Conservation (phyloP, 2,797 vertebrate species). For the Neosilurus mollespiculum region DNA sequence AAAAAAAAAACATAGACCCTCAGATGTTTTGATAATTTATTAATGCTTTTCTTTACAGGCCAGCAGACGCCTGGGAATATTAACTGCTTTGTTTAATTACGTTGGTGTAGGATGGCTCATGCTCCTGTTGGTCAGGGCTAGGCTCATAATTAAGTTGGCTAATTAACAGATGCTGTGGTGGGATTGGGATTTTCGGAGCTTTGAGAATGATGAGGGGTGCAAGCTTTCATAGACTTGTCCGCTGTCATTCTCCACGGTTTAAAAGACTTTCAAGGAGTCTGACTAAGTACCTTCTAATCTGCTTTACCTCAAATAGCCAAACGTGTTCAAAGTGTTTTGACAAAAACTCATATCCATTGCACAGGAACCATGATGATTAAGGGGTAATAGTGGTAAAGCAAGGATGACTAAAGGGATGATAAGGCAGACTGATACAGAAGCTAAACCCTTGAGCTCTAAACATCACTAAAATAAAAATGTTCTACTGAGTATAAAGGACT, state of each 20-base stretch:
- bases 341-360: not conserved
- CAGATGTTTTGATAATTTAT: constrained; percentile 38
- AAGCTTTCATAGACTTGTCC: constrained; percentile 36
- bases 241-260: constrained; percentile 9
- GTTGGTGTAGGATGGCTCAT: constrained; percentile 49
- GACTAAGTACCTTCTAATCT: constrained; percentile 34
- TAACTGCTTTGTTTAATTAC: constrained; percentile 56
- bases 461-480: constrained; percentile 14
- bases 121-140: constrained; percentile 56
- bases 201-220: constrained; percentile 42
- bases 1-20: constrained; percentile 23
- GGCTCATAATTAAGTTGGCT: constrained; percentile 58
- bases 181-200: constrained; percentile 49
- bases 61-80: constrained; percentile 49
- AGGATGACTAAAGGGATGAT: not conserved
- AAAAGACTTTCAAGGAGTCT: constrained; percentile 22
- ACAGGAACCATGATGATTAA: not conserved
- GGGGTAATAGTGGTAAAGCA: not conserved
- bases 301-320: constrained; percentile 29
- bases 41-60: constrained; percentile 47
- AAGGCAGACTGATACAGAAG: constrained; percentile 11
- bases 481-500: constrained; percentile 31
- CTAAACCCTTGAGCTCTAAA: constrained; percentile 28
- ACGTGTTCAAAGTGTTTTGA: not conserved
- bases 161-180: constrained; percentile 58